A percentile compares a stretch with the other conserved stretches of the same genome.
Evolutionary conservation across 2,797 vertebrate genomes (phyloP).

Genomic region (Ficedula albicollis): DNA sequence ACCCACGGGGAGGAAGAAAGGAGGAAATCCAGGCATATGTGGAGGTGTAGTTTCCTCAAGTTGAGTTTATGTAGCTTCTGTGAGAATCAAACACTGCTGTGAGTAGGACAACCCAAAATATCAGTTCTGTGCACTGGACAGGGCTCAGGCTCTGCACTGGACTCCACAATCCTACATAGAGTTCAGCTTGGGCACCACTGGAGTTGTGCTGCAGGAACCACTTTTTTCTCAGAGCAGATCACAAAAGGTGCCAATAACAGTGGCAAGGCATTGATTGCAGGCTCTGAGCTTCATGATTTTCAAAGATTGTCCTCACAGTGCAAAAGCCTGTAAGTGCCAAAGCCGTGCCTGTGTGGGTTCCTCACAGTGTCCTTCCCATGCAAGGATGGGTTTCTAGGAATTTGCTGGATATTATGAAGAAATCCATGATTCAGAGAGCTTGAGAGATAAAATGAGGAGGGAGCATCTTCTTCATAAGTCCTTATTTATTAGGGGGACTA

Average conservation of each 20-base stretch:
- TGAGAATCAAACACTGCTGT: background rate
- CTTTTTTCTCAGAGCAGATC: background rate
- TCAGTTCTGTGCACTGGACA: background rate
- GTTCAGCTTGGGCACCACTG: background rate
- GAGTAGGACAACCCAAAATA: background rate
- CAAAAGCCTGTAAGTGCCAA: background rate
- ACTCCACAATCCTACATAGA: accelerated
- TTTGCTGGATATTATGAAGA: background rate
- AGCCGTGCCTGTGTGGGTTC: background rate
- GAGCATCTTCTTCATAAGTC: background rate
- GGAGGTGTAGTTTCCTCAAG: background rate
- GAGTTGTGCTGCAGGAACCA: background rate
- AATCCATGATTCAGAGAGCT: background rate
- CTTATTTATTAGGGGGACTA: background rate
- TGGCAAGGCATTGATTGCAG: background rate
- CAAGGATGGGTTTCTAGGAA: background rate
- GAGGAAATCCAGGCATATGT: background rate
- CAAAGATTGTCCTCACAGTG: background rate
- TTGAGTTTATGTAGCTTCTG: background rate
- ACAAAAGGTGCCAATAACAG: background rate
- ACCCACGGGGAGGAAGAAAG: background rate
- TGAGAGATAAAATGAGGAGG: background rate
- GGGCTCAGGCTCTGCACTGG: background rate
- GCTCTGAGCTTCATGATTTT: background rate
- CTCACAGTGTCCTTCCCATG: background rate